These are phyloP conservation scores for Spea hammondii DNA, from an alignment of 2,797 vertebrate genomes.

Conservation along the genomic window DNA sequence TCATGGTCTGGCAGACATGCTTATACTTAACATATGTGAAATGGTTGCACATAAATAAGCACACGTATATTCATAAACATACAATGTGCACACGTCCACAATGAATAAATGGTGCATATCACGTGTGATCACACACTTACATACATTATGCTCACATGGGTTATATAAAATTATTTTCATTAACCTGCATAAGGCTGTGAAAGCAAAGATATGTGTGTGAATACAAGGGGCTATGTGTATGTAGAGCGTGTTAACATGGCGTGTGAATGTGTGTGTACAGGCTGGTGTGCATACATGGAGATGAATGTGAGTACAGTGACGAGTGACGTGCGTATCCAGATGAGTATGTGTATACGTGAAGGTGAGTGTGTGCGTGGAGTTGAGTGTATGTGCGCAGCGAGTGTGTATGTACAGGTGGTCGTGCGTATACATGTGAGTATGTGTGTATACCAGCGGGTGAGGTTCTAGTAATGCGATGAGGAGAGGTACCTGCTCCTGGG, in stretches of 20 bases:
- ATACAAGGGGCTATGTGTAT: neutral
- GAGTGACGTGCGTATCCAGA: neutral
- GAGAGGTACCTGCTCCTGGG: slow-evolving; percentile 62
- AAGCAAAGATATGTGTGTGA: neutral
- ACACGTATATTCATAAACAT: too few relatives aligned
- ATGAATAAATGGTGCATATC: too few relatives aligned
- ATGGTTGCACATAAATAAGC: too few relatives aligned
- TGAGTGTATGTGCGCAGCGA: neutral
- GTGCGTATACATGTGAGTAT: neutral
- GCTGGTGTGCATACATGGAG: neutral
- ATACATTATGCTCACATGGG: too few relatives aligned
- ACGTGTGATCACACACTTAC: too few relatives aligned
- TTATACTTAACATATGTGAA: too few relatives aligned
- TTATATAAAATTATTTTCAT: too few relatives aligned
- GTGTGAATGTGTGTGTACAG: neutral
- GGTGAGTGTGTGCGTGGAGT: neutral
- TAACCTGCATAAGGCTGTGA: too few relatives aligned
- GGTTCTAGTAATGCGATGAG: too few relatives aligned
- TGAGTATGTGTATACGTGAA: neutral
- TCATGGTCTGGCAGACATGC: too few relatives aligned
- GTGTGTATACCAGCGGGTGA: neutral
- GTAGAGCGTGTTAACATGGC: neutral
- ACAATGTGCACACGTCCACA: too few relatives aligned
- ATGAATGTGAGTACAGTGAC: neutral
- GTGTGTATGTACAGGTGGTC: neutral